Conservation (phyloP, 2,797 vertebrate species). For the Anisognathus igniventris region DNA sequence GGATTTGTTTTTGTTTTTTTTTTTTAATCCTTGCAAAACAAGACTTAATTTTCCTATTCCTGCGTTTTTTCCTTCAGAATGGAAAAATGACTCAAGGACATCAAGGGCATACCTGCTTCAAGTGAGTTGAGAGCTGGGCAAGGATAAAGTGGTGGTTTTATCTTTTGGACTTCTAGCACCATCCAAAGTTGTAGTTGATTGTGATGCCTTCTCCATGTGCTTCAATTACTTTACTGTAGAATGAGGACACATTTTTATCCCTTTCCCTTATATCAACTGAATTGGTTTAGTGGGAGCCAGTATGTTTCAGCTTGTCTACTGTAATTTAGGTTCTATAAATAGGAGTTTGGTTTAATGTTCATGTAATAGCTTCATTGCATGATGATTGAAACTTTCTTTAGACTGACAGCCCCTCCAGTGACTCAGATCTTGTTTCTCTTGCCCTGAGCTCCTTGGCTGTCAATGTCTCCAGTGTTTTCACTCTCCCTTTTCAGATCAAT, state of each 20-base stretch:
- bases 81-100: neutral
- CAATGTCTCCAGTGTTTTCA: neutral
- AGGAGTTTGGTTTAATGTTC: neutral
- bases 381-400: neutral
- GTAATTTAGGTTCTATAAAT: neutral
- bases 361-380: neutral
- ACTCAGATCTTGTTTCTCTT: neutral
- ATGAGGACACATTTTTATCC: neutral
- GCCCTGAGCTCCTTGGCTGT: neutral
- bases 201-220: neutral
- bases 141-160: neutral
- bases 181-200: neutral
- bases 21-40: neutral
- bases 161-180: neutral
- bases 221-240: neutral
- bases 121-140: neutral
- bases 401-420: neutral
- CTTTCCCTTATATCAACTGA: neutral
- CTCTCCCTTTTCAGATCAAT: neutral
- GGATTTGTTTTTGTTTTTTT: neutral
- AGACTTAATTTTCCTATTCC: neutral
- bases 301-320: neutral
- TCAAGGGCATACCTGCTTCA: neutral
- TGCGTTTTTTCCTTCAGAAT: neutral
- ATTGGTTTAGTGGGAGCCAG: neutral